A percentile compares a stretch with the other conserved stretches of the same genome.
These are phyloP conservation scores for Cettia cetti DNA, from an alignment of 2,113 vertebrate genomes.

Conservation along the genomic window DNA sequence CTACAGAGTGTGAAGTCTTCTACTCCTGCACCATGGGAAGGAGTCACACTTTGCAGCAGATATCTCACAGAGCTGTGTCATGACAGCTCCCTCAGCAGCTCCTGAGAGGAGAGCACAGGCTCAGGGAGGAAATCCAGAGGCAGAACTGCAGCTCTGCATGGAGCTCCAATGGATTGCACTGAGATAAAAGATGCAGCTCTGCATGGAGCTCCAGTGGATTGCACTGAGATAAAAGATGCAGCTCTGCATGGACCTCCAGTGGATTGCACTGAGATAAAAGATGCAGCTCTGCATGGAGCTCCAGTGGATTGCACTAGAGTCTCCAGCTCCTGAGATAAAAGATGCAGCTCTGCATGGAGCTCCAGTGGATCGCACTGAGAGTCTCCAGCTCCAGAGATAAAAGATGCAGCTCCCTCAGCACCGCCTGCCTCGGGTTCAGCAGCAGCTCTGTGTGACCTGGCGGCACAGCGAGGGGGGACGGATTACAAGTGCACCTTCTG, in stretches of 20 bases:
- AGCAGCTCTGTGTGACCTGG: background rate
- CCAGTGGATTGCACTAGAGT: too few species aligned
- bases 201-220: too few species aligned
- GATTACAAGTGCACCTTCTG: constrained; percentile 31
- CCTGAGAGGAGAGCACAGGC: background rate
- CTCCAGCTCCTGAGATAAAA: too few species aligned
- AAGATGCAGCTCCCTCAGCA: background rate
- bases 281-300: too few species aligned
- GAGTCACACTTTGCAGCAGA: background rate
- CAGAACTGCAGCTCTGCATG: background rate
- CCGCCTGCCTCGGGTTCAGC: background rate
- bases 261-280: too few species aligned
- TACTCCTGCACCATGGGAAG: background rate
- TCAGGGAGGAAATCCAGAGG: background rate
- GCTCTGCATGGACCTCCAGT: too few species aligned
- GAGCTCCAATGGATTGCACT: accelerated
- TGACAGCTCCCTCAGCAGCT: background rate
- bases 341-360: background rate
- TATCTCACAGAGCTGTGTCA: background rate
- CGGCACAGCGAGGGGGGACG: background rate
- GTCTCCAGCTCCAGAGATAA: background rate
- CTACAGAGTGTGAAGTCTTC: background rate
- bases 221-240: too few species aligned
- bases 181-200: background rate
- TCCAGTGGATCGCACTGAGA: accelerated